phyloP scores from a whole-genome alignment of 1,140 invertebrate genomes.

The Heliconius nattereri region DNA sequence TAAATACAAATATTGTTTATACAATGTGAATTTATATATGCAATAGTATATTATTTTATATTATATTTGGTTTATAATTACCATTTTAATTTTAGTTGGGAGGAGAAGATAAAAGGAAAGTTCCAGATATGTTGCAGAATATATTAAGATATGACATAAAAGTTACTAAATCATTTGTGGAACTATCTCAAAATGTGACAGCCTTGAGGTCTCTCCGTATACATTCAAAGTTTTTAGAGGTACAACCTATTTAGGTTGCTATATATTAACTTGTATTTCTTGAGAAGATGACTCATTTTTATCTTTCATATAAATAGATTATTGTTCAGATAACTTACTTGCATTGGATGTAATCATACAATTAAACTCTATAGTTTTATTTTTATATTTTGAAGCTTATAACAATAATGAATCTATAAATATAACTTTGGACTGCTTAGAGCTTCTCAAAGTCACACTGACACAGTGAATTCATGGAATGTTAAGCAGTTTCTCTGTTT shows the following conservation, averaged over 20 bases:
- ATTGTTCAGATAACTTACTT: background rate
- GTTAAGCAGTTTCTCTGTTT: conserved; percentile 27
- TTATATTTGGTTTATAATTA: background rate
- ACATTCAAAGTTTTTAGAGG: conserved; percentile 87
- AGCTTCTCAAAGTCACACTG: too few relatives aligned
- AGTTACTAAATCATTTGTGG: conserved; percentile 84
- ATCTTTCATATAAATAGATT: background rate
- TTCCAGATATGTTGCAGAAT: conserved; percentile 80
- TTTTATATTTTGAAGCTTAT: background rate
- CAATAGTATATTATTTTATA: background rate
- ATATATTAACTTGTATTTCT: background rate
- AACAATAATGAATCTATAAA: background rate
- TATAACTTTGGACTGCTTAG: background rate
- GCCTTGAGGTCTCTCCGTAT: conserved; percentile 83
- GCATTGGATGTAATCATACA: background rate
- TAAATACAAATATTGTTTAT: background rate
- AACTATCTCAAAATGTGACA: conserved; percentile 80
- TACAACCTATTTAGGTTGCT: conserved; percentile 53
- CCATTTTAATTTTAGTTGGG: conserved; percentile 51
- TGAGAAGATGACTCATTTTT: background rate
- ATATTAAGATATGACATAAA: conserved; percentile 83
- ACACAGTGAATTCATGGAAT: too few relatives aligned
- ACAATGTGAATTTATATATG: background rate
- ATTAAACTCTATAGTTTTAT: background rate
- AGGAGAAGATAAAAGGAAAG: conserved; percentile 78